Evolutionary conservation across 2,888 invertebrate species (phyloP).

Genomic region (Troides oblongomaculatus): DNA sequence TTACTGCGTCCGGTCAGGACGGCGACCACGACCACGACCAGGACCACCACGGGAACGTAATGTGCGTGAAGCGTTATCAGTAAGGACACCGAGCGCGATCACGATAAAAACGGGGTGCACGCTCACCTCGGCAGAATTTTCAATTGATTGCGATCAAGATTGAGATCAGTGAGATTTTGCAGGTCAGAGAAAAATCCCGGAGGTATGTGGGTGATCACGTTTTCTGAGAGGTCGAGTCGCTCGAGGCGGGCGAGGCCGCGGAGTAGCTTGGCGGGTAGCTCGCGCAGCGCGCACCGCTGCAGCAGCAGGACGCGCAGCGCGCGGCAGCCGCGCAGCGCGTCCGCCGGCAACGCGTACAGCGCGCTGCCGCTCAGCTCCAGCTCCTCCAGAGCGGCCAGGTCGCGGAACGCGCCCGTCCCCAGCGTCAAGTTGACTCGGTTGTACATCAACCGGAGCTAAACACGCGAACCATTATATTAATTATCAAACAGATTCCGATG

Average conservation of each 20-base stretch:
- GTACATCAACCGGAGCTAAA: conserved; percentile 31
- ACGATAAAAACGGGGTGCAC: too few relatives aligned
- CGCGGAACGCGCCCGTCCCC: conserved; percentile 35
- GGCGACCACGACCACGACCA: too few relatives aligned
- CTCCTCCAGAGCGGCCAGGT: conserved; percentile 33
- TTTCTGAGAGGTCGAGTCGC: conserved; percentile 36
- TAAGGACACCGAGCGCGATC: too few relatives aligned
- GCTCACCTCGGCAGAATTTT: conserved; percentile 5
- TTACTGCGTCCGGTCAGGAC: too few relatives aligned
- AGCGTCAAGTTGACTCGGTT: conserved; percentile 26
- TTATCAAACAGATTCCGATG: too few relatives aligned
- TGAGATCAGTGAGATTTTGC: conserved; percentile 30
- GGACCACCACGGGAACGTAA: too few relatives aligned
- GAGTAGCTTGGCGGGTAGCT: conserved; percentile 33
- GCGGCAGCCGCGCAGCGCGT: conserved; percentile 35
- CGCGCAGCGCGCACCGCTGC: conserved; percentile 26
- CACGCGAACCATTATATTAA: not conserved
- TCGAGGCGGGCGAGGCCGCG: conserved; percentile 32
- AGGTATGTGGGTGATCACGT: conserved; percentile 34
- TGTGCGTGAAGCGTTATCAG: too few relatives aligned
- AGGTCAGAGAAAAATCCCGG: conserved; percentile 36
- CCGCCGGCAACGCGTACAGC: conserved; percentile 32
- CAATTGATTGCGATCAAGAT: conserved; percentile 33
- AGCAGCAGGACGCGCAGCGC: conserved; percentile 5
- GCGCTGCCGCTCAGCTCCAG: conserved; percentile 38